Conservation (phyloP, 1,140 invertebrate species). For the Antheraea mylitta region DNA sequence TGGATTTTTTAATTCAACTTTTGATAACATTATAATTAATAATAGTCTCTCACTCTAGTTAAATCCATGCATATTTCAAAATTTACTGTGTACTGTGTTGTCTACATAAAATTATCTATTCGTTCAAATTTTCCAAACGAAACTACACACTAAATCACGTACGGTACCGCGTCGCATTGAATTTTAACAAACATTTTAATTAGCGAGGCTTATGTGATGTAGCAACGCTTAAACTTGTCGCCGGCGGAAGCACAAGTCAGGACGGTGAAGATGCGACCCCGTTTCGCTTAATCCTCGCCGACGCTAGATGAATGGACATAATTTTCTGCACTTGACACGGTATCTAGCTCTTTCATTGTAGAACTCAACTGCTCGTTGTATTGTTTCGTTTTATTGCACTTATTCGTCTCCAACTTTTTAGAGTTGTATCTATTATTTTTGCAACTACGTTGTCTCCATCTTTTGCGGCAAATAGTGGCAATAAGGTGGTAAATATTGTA, state of each 20-base stretch:
- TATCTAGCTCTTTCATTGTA: constrained; percentile 63
- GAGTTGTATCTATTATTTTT: not conserved
- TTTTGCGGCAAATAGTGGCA: not conserved
- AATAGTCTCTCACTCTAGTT: too few species aligned
- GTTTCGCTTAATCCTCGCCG: constrained; percentile 63
- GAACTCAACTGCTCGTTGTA: constrained; percentile 43
- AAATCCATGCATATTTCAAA: too few species aligned
- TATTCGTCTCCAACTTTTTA: constrained; percentile 22
- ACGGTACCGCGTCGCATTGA: constrained; percentile 6
- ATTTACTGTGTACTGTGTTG: too few species aligned
- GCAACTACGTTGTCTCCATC: not conserved
- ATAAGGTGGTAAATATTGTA: not conserved
- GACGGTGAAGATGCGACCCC: constrained; percentile 57
- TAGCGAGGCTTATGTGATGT: constrained; percentile 33
- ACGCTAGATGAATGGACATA: constrained; percentile 70
- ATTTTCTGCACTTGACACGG: constrained; percentile 75
- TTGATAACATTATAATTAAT: too few species aligned
- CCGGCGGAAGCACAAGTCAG: constrained; percentile 44
- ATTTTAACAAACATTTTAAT: constrained; percentile 39
- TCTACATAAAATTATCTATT: not conserved
- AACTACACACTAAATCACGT: constrained; percentile 1
- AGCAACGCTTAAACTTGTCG: constrained; percentile 54
- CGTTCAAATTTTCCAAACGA: not conserved
- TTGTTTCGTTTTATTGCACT: constrained; percentile 59
- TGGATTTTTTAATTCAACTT: too few species aligned